Evolutionary conservation across 2,888 invertebrate genomes (phyloP), one percentile per base, ranked within the genome.

Genomic region (Anoplius nigerrimus): DNA sequence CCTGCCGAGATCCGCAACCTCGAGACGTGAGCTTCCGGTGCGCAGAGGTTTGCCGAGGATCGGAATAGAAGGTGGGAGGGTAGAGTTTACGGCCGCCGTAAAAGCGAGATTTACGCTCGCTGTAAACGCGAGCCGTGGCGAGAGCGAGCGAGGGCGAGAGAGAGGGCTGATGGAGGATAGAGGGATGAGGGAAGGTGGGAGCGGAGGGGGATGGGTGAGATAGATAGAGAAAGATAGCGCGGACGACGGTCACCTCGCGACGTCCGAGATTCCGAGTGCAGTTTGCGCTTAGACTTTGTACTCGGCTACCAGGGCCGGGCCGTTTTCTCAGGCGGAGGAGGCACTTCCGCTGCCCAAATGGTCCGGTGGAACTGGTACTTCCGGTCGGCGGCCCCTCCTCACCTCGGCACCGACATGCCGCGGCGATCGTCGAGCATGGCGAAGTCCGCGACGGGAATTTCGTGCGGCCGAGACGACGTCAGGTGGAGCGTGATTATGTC

Each of bases 41-140:
- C 5, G n/a, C 45, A 16, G 16, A 45, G 45, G 45, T 2, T 45
- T n/a, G 20, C 42, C n/a, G 16, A 43, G 45, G 57, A 45, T 45
- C 57, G 27, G 45, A n/a, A n/a, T n/a, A n/a, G n/a, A n/a, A n/a
- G n/a, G n/a, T n/a, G n/a, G n/a, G n/a, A n/a, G n/a, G 58, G 4
- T 4, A 5, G 55, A 65, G 62, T 72, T 74, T 74, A 74, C 66
- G 69, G 56, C 22, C 56, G 53, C 18, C 71, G 76, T 78, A 78
- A 78, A 80, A 71, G 69, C 67, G 67, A 72, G 71, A 74, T 80
- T 78, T 79, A 80, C 76, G 71, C 68, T 62, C 45, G 69, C 67
- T 75, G 76, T 79, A 79, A 80, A 80, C 71, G 72, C 64, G 56
- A 53, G 46, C 16, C 24, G 8, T 15, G 27, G 15, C 34, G 15